Percentiles rank a stretch among this genome's conserved stretches.
These are phyloP conservation scores for Macrophya annulata DNA, from an alignment of 2,888 invertebrate genomes.

Conservation along the genomic window DNA sequence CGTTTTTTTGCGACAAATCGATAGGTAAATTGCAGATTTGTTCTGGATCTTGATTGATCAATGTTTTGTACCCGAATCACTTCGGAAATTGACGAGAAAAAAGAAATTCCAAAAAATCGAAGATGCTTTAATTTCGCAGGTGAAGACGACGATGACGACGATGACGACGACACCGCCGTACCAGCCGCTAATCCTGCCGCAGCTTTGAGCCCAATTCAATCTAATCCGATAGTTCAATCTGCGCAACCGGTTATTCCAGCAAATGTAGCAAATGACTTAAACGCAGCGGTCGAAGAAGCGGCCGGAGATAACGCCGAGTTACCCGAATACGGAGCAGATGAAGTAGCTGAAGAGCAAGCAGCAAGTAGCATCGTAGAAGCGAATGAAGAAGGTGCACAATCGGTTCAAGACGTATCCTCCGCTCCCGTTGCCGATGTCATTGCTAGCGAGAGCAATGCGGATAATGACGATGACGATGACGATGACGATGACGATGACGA, in stretches of 20 bases:
- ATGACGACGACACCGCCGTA: conserved; percentile 81
- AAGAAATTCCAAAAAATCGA: not conserved
- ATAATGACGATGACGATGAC: conserved; percentile 78
- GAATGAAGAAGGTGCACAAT: conserved; percentile 77
- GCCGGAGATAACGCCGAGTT: conserved; percentile 66
- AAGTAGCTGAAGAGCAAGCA: conserved; percentile 77
- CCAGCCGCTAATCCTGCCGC: conserved; percentile 81
- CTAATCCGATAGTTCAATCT: conserved; percentile 71
- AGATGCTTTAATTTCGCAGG: conserved; percentile 65
- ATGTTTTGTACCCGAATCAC: not conserved
- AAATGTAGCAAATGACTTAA: conserved; percentile 72
- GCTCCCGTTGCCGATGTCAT: conserved; percentile 68
- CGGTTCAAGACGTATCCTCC: conserved; percentile 65
- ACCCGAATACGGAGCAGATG: conserved; percentile 76
- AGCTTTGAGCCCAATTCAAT: conserved; percentile 68
- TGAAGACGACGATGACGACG: conserved; percentile 84
- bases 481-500: conserved; percentile 80
- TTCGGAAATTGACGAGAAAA: not conserved
- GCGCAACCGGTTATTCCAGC: conserved; percentile 71
- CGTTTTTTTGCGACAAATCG: too few species aligned
- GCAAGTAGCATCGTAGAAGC: conserved; percentile 76
- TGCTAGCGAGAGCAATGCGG: conserved; percentile 75
- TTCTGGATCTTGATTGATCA: too few species aligned
- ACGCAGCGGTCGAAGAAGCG: conserved; percentile 75
- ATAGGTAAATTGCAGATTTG: too few species aligned